Percentiles rank a stretch among this genome's conserved stretches.
phyloP scores from a whole-genome alignment of 2,888 invertebrate species.

The Macrosiphum euphorbiae region DNA sequence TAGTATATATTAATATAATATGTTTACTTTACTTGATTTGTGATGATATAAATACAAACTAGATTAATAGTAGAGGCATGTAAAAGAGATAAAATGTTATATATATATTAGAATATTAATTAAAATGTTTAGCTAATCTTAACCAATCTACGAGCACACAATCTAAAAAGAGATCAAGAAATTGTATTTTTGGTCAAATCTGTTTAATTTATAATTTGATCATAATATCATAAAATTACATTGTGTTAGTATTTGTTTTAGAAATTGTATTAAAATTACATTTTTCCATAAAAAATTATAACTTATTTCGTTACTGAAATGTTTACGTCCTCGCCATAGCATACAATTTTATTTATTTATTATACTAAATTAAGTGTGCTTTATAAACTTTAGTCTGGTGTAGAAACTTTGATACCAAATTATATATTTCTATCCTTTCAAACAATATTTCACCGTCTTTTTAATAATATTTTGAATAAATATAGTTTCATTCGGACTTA shows the following conservation, averaged over 20 bases:
- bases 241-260: background rate
- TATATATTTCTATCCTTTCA: background rate
- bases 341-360: constrained; percentile 8
- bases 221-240: background rate
- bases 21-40: background rate
- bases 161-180: background rate
- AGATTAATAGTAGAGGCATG: background rate
- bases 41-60: background rate
- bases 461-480: background rate
- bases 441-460: background rate
- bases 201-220: background rate
- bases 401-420: background rate
- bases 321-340: background rate
- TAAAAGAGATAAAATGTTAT: background rate
- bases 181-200: background rate
- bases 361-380: constrained; percentile 13
- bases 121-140: background rate
- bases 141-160: background rate
- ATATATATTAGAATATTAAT: background rate
- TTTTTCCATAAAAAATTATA: background rate
- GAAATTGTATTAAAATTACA: background rate
- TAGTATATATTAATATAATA: background rate
- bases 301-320: background rate
- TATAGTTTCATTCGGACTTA: background rate
- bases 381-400: background rate